A percentile compares a stretch with the other conserved stretches of the same genome.
These are phyloP conservation scores for Peucedramus taeniatus DNA, from an alignment of 2,113 vertebrate genomes.

Conservation along the genomic window DNA sequence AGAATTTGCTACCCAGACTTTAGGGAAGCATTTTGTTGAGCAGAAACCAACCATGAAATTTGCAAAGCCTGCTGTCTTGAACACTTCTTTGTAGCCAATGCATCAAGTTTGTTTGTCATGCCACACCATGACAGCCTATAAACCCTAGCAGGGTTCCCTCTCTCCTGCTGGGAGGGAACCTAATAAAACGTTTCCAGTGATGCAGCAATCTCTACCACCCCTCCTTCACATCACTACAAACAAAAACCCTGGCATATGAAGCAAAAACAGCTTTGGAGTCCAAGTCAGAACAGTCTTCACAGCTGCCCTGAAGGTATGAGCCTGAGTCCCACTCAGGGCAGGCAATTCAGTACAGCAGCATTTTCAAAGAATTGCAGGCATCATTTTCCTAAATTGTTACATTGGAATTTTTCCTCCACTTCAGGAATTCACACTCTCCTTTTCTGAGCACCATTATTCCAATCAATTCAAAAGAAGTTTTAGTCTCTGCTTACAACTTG, in stretches of 20 bases:
- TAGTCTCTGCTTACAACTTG: background rate
- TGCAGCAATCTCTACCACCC: background rate
- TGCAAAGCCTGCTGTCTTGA: background rate
- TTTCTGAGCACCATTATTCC: background rate
- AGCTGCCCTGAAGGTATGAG: too few relatives aligned
- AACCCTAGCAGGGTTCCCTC: background rate
- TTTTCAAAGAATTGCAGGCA: background rate
- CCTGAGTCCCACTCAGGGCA: rapidly evolving
- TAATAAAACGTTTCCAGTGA: background rate
- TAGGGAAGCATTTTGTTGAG: background rate
- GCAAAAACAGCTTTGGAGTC: background rate
- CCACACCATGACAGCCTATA: rapidly evolving
- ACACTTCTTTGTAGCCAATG: background rate
- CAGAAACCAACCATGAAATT: background rate
- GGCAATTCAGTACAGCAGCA: background rate
- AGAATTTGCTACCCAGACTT: background rate
- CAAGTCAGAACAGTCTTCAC: background rate
- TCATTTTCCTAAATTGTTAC: background rate
- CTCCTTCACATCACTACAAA: background rate
- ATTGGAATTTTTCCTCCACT: background rate
- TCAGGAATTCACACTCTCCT: background rate
- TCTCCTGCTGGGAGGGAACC: background rate
- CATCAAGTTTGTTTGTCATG: background rate
- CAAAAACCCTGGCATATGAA: background rate
- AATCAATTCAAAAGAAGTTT: background rate